These are phyloP conservation scores for Psittacula echo DNA, from an alignment of 2,797 vertebrate species.

Conservation along the genomic window DNA sequence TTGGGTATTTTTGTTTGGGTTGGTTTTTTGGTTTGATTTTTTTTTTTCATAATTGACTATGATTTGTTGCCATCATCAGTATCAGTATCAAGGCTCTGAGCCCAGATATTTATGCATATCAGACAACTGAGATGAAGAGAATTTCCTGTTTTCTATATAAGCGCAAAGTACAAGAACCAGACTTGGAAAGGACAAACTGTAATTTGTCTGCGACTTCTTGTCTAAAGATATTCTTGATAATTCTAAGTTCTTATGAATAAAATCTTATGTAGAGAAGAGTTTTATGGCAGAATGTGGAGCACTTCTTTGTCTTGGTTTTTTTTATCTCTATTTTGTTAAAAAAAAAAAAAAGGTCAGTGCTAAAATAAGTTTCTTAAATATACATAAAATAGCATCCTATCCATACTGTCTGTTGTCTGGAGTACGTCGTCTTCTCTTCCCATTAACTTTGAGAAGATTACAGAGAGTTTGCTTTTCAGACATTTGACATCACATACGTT, in stretches of 20 bases:
- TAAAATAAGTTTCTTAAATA: neutral
- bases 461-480: neutral
- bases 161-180: constrained; percentile 10
- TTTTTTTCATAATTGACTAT: neutral
- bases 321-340: neutral
- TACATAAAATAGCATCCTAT: neutral
- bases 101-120: constrained; percentile 39
- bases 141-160: constrained; percentile 57
- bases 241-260: neutral
- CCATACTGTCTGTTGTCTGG: neutral
- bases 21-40: neutral
- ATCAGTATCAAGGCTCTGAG: neutral
- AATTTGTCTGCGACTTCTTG: constrained; percentile 29
- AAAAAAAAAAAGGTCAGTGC: neutral
- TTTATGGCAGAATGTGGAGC: neutral
- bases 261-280: neutral
- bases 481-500: neutral
- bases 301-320: neutral
- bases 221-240: neutral
- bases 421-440: constrained; percentile 5
- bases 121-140: constrained; percentile 40
- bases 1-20: neutral
- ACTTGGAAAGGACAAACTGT: constrained; percentile 29
- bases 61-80: neutral
- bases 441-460: neutral